Base-by-base conservation (phyloP, 1,140 invertebrate species). In the Drosophila mayri region DNA sequence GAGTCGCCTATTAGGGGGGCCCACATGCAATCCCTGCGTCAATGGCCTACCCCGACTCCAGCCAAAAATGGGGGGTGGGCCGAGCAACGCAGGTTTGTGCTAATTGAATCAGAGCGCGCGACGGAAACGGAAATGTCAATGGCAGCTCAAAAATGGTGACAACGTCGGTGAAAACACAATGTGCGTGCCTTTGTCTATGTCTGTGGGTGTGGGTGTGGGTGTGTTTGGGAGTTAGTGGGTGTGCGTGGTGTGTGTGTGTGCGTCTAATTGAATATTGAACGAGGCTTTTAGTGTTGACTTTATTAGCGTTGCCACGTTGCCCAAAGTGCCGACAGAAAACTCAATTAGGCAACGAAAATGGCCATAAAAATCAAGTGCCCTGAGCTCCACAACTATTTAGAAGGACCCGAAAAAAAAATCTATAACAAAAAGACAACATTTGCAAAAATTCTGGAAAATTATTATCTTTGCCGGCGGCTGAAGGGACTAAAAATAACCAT, bases 261-360 rank as follows among this genome's bases (percentile, higher is more conserved):
- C 47, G 66, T 70, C 70, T 88, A 90, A 88, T 90, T 88, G 85
- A 88, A 88, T 88, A 88, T 88, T 84, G 85, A 88, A 90, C 77
- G 81, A 88, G 85, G 84, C 84, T 88, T 88, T 88, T 88, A 90
- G 84, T 80, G 80, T 80, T 88, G 67, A 87, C 80, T 87, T 88
- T 77, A 87, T 88, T 87, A 87, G 80, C 67, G 84, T 55, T 82
- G 84, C 79, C 76, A 66, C 79, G 61, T 72, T 77, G 67, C 63
- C 59, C 58, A 85, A 87, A 87, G 83, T 87, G 83, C 60, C 76
- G 50, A 57, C 50, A 66, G 72, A 83, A 83, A 86, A 81, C 76
- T 73, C 83, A 87, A 87, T 83, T 83, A 79, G 74, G 67, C 80
- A 84, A 72, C 76, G 58, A 78, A 74, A 81, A 82, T 66, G 74